phyloP scores from a whole-genome alignment of 2,797 vertebrate species.

The Epinephelus awoara region DNA sequence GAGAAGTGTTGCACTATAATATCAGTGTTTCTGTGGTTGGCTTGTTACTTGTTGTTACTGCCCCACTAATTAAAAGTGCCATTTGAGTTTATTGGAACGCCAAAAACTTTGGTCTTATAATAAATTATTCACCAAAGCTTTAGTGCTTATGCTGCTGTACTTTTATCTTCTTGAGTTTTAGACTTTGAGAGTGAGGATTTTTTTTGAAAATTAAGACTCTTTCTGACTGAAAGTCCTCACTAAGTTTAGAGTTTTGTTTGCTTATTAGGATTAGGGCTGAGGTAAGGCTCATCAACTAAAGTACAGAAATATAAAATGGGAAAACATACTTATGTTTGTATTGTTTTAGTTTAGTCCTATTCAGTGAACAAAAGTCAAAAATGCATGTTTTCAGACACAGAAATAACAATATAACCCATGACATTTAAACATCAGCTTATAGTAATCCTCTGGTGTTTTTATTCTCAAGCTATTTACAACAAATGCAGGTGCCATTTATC shows the following conservation, averaged over 20 bases:
- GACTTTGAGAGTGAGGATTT: background rate
- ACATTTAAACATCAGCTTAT: background rate
- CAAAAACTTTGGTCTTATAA: conserved; percentile 11
- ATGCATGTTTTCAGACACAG: background rate
- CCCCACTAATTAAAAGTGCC: conserved; percentile 46
- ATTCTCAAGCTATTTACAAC: background rate
- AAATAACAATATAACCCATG: background rate
- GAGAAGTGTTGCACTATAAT: conserved; percentile 44
- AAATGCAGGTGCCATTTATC: background rate
- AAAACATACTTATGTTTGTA: background rate
- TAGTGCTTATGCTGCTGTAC: background rate
- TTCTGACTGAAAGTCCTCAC: background rate
- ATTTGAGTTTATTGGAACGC: conserved; percentile 5
- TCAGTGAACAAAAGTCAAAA: background rate
- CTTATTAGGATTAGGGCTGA: background rate
- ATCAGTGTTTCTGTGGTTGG: conserved; percentile 14
- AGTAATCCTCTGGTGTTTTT: background rate
- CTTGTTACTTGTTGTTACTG: conserved; percentile 31
- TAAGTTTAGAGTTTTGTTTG: background rate
- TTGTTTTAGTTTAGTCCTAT: background rate
- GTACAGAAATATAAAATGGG: background rate
- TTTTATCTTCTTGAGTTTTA: background rate
- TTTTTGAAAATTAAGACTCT: background rate
- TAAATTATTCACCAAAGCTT: conserved; percentile 22
- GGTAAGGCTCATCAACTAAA: background rate